Percentiles rank a stretch among this genome's conserved stretches.
Evolutionary conservation across 1,140 invertebrate species (phyloP).

Genomic region (Drosophila triauraria): DNA sequence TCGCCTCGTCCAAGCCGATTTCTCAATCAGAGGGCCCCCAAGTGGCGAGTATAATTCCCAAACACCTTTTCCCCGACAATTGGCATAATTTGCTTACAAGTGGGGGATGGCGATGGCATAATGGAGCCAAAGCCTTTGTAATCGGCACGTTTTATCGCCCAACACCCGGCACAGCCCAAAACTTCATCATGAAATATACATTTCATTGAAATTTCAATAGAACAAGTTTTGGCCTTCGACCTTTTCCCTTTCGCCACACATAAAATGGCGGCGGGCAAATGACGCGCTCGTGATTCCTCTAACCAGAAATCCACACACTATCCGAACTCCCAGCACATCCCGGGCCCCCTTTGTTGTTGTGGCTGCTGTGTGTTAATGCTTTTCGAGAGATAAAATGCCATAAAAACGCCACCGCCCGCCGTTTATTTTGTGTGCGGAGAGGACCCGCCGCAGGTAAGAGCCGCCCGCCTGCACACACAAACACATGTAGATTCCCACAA

Average conservation of each 20-base stretch:
- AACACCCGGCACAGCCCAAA: constrained; percentile 11
- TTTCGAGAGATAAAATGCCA: constrained; percentile 66
- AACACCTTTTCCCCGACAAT: constrained; percentile 52
- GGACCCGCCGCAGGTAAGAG: constrained; percentile 69
- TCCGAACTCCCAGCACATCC: constrained; percentile 19
- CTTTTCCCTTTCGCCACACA: constrained; percentile 45
- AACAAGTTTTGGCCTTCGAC: constrained; percentile 41
- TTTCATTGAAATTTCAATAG: constrained; percentile 50
- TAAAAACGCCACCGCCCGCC: constrained; percentile 64
- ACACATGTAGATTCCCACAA: constrained; percentile 39
- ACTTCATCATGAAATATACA: constrained; percentile 15
- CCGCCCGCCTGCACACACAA: constrained; percentile 29
- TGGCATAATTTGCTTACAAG: constrained; percentile 62
- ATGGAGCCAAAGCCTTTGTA: constrained; percentile 41
- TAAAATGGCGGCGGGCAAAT: constrained; percentile 69
- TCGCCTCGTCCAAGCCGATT: constrained; percentile 7
- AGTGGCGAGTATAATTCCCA: constrained; percentile 24
- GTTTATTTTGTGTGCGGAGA: constrained; percentile 40
- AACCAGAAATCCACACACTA: constrained; percentile 30
- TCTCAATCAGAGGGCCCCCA: constrained; percentile 38
- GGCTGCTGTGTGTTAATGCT: constrained; percentile 54
- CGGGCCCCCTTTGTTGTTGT: constrained; percentile 31
- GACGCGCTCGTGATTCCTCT: constrained; percentile 21
- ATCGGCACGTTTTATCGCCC: constrained; percentile 72
- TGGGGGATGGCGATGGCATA: constrained; percentile 1